Conservation (phyloP, 2,113 vertebrate genomes). For the Eulemur macaco region DNA sequence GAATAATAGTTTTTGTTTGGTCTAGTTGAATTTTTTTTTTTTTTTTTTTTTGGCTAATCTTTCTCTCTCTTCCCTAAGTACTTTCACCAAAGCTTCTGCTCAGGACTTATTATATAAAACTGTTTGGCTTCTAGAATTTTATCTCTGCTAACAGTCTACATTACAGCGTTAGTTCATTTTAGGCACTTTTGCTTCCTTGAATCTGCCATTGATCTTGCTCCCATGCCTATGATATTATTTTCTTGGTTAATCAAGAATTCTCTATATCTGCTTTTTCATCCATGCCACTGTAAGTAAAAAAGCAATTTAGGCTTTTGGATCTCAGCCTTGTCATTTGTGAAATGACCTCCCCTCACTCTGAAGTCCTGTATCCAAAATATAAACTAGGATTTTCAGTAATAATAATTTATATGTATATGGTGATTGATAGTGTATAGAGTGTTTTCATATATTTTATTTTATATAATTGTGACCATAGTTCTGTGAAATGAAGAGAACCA, state of each 20-base stretch:
- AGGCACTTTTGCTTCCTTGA: background rate
- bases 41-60: background rate
- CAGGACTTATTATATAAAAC: background rate
- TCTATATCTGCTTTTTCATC: constrained; percentile 35
- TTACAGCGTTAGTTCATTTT: constrained; percentile 27
- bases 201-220: background rate
- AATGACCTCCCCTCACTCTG: background rate
- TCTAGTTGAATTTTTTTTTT: background rate
- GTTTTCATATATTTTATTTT: constrained; percentile 25
- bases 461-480: constrained; percentile 23
- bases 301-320: constrained; percentile 48
- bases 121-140: background rate
- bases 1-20: background rate
- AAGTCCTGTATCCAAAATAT: constrained; percentile 53
- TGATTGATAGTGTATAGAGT: background rate
- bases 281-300: constrained; percentile 28
- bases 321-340: constrained; percentile 17
- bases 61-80: background rate
- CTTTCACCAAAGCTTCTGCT: constrained; percentile 5
- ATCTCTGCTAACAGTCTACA: background rate
- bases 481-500: background rate
- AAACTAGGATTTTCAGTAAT: constrained; percentile 2
- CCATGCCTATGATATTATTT: background rate
- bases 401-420: background rate
- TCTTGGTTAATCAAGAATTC: constrained; percentile 37